Evolutionary conservation across 2,113 vertebrate genomes (phyloP).

Genomic region (Ceyx margarethae): DNA sequence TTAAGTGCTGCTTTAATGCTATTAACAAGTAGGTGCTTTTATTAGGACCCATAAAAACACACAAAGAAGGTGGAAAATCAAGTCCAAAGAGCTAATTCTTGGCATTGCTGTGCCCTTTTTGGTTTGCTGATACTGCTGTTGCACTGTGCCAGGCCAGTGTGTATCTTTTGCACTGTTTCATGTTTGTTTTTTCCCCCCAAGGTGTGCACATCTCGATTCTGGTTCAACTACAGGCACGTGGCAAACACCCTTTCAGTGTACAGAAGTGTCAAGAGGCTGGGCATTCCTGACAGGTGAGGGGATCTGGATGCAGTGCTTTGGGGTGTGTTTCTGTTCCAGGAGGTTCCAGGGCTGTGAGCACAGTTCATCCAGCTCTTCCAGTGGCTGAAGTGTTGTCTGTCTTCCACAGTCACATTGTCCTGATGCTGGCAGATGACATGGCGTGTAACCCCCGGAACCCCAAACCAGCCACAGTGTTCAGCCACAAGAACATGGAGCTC

Average conservation of each 20-base stretch:
- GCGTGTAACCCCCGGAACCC: conserved; percentile 97
- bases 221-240: conserved; percentile 99
- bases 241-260: conserved; percentile 97
- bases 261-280: conserved; percentile 95
- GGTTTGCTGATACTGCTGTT: not conserved
- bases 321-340: too few species aligned
- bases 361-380: too few species aligned
- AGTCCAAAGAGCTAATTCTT: not conserved
- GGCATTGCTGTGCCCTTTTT: not conserved
- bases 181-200: conserved; percentile 51
- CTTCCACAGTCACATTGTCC: conserved; percentile 87
- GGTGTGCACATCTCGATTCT: conserved; percentile 97
- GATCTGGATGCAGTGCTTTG: not conserved
- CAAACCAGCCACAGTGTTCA: conserved; percentile 96
- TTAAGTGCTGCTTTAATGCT: not conserved
- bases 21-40: not conserved
- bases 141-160: not conserved
- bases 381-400: not conserved
- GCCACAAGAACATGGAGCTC: conserved; percentile 98
- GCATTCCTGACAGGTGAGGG: conserved; percentile 94
- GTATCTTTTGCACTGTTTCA: not conserved
- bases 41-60: not conserved
- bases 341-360: too few species aligned
- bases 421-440: conserved; percentile 99
- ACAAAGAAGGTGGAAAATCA: not conserved